Percentiles rank a stretch among this genome's conserved stretches.
These are phyloP conservation scores for Idaea dimidiata DNA, from an alignment of 2,888 invertebrate species.

Conservation along the genomic window DNA sequence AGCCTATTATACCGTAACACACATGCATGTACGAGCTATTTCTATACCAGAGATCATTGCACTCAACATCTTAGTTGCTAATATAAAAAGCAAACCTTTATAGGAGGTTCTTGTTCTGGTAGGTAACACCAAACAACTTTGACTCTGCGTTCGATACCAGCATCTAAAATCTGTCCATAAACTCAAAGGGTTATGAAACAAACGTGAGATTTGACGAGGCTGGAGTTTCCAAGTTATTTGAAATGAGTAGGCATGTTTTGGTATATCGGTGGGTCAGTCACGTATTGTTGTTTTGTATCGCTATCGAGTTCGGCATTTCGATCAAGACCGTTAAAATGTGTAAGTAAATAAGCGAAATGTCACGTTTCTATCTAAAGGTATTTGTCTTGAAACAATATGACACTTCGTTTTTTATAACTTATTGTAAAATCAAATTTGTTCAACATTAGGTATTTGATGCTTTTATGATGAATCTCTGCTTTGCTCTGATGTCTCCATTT, in stretches of 20 bases:
- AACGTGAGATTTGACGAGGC: background rate
- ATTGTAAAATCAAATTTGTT: too few species aligned
- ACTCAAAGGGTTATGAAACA: background rate
- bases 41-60: slow-evolving; percentile 27
- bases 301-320: background rate
- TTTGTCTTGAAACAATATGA: background rate
- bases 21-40: slow-evolving; percentile 22
- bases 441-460: too few species aligned
- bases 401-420: too few species aligned
- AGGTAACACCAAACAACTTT: background rate
- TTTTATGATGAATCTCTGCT: too few species aligned
- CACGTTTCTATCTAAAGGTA: background rate
- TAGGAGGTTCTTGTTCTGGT: background rate
- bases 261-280: background rate
- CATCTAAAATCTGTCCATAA: slow-evolving; percentile 11
- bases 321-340: background rate
- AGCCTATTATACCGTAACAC: slow-evolving; percentile 11
- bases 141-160: background rate
- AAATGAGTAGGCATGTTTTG: background rate
- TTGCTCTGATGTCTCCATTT: too few species aligned
- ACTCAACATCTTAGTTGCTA: slow-evolving; percentile 26
- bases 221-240: background rate
- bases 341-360: slow-evolving; percentile 5
- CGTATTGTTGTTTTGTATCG: background rate
- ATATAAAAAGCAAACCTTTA: slow-evolving; percentile 31